phyloP scores from a whole-genome alignment of 2,888 invertebrate species.

The Platerodrilus igneus region DNA sequence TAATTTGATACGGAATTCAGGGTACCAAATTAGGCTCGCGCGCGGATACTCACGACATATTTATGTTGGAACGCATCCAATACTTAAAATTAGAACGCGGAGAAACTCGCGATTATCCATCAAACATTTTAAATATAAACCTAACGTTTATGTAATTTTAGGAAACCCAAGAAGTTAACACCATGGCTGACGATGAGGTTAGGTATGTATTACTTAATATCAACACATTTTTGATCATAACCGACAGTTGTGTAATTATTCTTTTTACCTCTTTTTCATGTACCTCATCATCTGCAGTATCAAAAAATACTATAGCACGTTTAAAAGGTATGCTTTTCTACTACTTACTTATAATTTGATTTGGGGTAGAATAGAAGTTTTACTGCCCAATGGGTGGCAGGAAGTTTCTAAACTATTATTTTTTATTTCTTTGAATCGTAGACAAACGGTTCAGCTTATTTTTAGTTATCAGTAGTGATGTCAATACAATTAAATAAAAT shows the following conservation, averaged over 20 bases:
- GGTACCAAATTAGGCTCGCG: slow-evolving; percentile 30
- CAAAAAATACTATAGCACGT: slow-evolving; percentile 7
- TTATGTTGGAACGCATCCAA: slow-evolving; percentile 26
- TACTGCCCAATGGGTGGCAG: too few species aligned
- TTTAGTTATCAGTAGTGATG: not conserved
- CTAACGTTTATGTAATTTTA: slow-evolving; percentile 43
- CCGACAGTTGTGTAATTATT: not conserved
- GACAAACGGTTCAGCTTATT: too few species aligned
- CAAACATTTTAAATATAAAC: not conserved
- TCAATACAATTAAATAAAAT: not conserved
- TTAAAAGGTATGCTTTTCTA: slow-evolving; percentile 25
- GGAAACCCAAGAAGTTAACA: slow-evolving; percentile 54
- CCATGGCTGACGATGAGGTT: slow-evolving; percentile 93
- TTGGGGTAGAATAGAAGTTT: slow-evolving; percentile 3
- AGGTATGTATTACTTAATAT: slow-evolving; percentile 62
- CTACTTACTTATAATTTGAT: slow-evolving; percentile 10
- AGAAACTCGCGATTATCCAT: not conserved
- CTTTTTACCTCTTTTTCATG: slow-evolving; percentile 14
- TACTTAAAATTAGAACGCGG: slow-evolving; percentile 24
- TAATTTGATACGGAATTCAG: slow-evolving; percentile 20
- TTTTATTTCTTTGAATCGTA: too few species aligned
- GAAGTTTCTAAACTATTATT: too few species aligned
- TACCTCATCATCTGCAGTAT: slow-evolving; percentile 14
- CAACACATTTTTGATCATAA: not conserved
- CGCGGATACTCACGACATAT: slow-evolving; percentile 14